Evolutionary conservation across 2,888 invertebrate species (phyloP).

Genomic region (Rhagium mordax): DNA sequence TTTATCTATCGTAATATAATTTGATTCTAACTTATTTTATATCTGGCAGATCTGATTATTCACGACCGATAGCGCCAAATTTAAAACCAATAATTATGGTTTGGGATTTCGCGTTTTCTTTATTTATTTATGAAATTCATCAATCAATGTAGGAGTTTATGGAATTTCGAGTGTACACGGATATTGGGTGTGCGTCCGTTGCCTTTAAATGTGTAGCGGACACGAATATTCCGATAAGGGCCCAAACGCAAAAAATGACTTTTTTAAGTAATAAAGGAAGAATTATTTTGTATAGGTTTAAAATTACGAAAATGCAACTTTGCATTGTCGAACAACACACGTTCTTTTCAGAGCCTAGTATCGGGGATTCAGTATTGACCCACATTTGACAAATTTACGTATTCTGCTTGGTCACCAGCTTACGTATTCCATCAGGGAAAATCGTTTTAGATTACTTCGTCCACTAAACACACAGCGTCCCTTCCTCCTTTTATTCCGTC

Average conservation of each 20-base stretch:
- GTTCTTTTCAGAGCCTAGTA: neutral
- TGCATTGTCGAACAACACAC: no score
- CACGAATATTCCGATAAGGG: no score
- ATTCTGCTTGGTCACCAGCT: neutral
- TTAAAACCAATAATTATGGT: neutral
- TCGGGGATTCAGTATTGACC: neutral
- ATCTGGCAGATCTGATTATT: conserved; percentile 1
- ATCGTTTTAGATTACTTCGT: neutral
- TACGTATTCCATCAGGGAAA: neutral
- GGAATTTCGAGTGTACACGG: no score
- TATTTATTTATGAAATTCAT: no score
- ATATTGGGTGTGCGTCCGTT: no score
- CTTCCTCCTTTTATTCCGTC: neutral
- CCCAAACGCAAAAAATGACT: no score
- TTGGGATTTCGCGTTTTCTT: neutral
- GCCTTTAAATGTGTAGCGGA: no score
- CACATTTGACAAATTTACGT: neutral
- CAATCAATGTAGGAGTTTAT: no score
- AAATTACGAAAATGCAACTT: no score
- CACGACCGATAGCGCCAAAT: conserved; percentile 16
- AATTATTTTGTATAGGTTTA: no score
- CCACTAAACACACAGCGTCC: neutral
- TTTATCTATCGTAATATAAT: conserved; percentile 18
- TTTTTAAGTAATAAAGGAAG: no score
- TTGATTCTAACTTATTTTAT: conserved; percentile 14